Conservation (phyloP, 2,888 invertebrate species). For the Hyposoter didymator region DNA sequence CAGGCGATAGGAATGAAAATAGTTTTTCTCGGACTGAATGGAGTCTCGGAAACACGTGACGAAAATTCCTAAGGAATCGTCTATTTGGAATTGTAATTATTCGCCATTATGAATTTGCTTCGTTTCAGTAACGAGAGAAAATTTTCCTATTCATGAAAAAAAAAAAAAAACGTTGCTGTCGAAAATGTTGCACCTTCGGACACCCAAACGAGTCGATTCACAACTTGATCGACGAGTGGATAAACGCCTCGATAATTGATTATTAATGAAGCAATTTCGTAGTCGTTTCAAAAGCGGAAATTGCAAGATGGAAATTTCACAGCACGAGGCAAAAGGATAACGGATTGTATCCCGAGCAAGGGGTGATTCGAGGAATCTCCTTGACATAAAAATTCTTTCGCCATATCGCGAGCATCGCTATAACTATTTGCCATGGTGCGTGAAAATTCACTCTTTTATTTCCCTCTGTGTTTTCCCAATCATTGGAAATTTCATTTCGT, state of each 20-base stretch:
- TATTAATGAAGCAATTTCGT: conserved; percentile 51
- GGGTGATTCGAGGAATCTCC: conserved; percentile 28
- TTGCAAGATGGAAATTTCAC: conserved; percentile 45
- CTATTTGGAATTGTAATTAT: not conserved
- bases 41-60: conserved; percentile 1
- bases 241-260: conserved; percentile 30
- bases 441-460: conserved; percentile 30
- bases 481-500: conserved; percentile 57
- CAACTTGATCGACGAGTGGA: not conserved
- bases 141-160: not conserved
- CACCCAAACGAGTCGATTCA: not conserved
- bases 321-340: conserved; percentile 12
- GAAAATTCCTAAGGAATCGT: not conserved
- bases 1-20: conserved; percentile 15
- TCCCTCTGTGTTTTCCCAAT: conserved; percentile 52
- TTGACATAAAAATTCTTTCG: conserved; percentile 30
- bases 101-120: not conserved
- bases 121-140: not conserved
- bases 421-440: conserved; percentile 29
- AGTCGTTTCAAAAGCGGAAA: conserved; percentile 49
- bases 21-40: not conserved
- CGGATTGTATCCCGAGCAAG: conserved; percentile 34
- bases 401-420: not conserved
- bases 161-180: not conserved
- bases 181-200: not conserved